These are phyloP conservation scores for Zaprionus lineosus DNA, from an alignment of 2,888 invertebrate genomes.

Conservation along the genomic window DNA sequence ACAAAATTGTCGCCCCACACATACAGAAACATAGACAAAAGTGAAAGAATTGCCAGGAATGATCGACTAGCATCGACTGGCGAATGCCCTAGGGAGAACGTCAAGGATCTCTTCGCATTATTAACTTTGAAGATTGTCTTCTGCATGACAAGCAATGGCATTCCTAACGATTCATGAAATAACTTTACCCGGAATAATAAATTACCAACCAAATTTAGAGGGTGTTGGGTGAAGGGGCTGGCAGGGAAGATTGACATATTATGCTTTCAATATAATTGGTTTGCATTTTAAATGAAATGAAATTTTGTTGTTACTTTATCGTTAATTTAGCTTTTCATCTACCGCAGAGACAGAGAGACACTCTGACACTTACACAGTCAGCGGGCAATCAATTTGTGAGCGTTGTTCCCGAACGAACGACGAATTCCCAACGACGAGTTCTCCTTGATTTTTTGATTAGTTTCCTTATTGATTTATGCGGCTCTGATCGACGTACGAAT, in stretches of 20 bases:
- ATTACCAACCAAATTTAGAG: too few species aligned
- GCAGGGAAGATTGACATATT: conserved; percentile 30
- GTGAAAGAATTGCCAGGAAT: too few species aligned
- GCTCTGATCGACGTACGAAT: conserved; percentile 32
- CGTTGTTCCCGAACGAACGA: conserved; percentile 26
- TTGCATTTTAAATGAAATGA: conserved; percentile 50
- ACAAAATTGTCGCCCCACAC: conserved; percentile 24
- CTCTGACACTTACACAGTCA: conserved; percentile 23
- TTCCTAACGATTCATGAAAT: too few species aligned
- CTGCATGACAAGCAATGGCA: too few species aligned
- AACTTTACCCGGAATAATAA: too few species aligned
- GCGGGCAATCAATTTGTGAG: conserved; percentile 48
- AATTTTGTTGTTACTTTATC: conserved; percentile 14
- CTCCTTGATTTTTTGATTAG: conserved; percentile 65
- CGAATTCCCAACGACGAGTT: conserved; percentile 50
- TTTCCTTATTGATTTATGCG: conserved; percentile 67
- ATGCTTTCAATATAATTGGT: conserved; percentile 58
- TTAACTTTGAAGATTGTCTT: too few species aligned
- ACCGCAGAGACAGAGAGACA: conserved; percentile 24
- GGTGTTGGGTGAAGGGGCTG: too few species aligned
- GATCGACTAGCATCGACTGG: too few species aligned
- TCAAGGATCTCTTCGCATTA: too few species aligned
- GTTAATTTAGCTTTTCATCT: conserved; percentile 1
- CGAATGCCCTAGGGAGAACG: conserved; percentile 3
- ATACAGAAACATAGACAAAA: background rate